Percentiles rank a stretch among this genome's conserved stretches.
Conservation (phyloP, 2,113 vertebrate species). For the Nestor notabilis region DNA sequence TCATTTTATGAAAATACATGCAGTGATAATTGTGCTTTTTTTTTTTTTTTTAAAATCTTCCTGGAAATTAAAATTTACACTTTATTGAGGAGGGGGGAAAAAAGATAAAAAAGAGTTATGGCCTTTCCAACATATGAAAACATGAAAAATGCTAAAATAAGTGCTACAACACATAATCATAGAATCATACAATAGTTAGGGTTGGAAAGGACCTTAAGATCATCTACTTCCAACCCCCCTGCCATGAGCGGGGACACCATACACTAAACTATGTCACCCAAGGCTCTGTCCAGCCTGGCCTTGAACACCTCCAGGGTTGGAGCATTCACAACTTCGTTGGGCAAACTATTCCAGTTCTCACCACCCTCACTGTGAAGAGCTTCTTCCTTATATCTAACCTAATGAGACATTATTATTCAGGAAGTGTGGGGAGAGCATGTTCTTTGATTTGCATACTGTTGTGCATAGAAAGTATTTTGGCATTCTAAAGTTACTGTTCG, state of each 20-base stretch:
- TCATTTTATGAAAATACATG: neutral
- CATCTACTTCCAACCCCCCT: no score
- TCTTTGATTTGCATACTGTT: neutral
- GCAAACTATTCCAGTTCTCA: no score
- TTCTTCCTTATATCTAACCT: no score
- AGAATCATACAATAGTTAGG: no score
- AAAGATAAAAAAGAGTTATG: neutral
- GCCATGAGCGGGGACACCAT: no score
- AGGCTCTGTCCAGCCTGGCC: no score
- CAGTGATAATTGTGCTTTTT: neutral
- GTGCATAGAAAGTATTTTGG: neutral
- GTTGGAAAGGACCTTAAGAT: no score
- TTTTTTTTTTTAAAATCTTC: neutral
- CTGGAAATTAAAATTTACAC: neutral
- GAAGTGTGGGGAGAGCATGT: neutral
- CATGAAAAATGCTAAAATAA: neutral
- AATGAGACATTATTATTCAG: neutral
- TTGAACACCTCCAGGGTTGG: no score
- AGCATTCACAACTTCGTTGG: no score
- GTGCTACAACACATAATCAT: neutral
- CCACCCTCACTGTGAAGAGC: no score
- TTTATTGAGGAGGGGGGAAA: accelerated
- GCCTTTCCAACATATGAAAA: neutral
- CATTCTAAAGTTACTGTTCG: neutral
- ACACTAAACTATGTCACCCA: no score